Evolutionary conservation across 1,140 invertebrate genomes (phyloP), one percentile per base, ranked within the genome.

Genomic region (Mycetomoellerius zeteki): DNA sequence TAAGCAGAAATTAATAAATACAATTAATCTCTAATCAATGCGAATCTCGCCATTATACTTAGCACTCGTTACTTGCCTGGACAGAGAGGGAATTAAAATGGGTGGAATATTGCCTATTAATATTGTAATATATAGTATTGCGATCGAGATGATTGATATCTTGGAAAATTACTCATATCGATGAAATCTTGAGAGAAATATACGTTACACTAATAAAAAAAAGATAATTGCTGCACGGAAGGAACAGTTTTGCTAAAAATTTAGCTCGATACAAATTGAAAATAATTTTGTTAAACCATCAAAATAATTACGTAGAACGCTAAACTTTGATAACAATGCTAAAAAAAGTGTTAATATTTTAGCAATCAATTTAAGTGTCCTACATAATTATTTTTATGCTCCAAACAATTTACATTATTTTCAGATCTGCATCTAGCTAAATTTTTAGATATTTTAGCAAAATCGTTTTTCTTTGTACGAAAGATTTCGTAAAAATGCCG

Each of bases 111-210:
- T 72, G 8, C 65, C 19, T 27, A 58, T 82, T 82, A 82, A 82
- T 82, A 33, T 50, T 47, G 19, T 73, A 82, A 82, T 73, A 73
- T 47, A 47, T 73, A 58, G 1, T 30, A 43, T 19, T 7, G 52
- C 52, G 33, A 72, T 82, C 52, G 80, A 67, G 37, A 43, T 81
- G 65, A 71, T 82, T 50, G 80, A 82, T 60, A 52, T 50, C 58
- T 58, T 19, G 54, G 54, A 24, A 37, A 82, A 82, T 82, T 72
- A 82, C 47, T 58, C 33, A 82, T 82, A 72, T 33, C 27, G 8
- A 47, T 27, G 24, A 33, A 60, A 60, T 82, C 37, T 54, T 37
- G 19, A 24, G 80, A 60, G 33, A 19, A n/a, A 47, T 37, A 30
- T 47, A 73, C 72, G 47, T 47, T 58, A 58, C 24, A 24, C 37